Evolutionary conservation across 2,113 vertebrate genomes (phyloP).

Genomic region (Oenanthe oenanthe): DNA sequence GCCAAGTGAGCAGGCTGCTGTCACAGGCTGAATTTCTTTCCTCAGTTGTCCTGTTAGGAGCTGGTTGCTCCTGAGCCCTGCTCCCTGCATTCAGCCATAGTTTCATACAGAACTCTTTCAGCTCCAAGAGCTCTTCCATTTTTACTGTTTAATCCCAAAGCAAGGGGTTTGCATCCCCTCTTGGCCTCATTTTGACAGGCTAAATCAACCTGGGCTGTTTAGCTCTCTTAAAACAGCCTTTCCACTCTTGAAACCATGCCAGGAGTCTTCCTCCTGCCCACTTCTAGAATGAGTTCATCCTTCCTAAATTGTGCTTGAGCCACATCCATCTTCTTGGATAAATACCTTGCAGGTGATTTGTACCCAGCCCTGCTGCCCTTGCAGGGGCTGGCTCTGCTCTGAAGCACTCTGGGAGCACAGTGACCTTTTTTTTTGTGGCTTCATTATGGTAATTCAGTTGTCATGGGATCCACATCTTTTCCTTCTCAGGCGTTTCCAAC

Average conservation of each 20-base stretch:
- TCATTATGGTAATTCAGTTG: neutral
- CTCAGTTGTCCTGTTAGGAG: neutral
- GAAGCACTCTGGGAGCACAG: neutral
- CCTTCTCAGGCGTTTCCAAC: neutral
- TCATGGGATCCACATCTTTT: neutral
- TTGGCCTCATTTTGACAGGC: neutral
- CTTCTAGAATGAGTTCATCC: neutral
- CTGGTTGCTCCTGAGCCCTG: neutral
- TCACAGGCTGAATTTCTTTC: neutral
- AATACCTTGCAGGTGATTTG: neutral
- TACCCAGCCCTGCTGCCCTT: neutral
- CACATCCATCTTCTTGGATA: neutral
- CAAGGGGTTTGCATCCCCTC: neutral
- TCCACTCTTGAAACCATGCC: neutral
- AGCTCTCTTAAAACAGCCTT: neutral
- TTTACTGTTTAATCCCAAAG: neutral
- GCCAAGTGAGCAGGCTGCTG: neutral
- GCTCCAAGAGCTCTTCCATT: neutral
- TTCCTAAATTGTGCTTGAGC: neutral
- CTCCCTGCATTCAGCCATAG: accelerated
- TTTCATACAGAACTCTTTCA: neutral
- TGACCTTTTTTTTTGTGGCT: neutral
- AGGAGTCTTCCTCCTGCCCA: neutral
- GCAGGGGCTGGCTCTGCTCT: neutral
- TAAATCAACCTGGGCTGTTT: neutral